Evolutionary conservation across 2,113 vertebrate genomes (phyloP).

Genomic region (Pseudonaja textilis): DNA sequence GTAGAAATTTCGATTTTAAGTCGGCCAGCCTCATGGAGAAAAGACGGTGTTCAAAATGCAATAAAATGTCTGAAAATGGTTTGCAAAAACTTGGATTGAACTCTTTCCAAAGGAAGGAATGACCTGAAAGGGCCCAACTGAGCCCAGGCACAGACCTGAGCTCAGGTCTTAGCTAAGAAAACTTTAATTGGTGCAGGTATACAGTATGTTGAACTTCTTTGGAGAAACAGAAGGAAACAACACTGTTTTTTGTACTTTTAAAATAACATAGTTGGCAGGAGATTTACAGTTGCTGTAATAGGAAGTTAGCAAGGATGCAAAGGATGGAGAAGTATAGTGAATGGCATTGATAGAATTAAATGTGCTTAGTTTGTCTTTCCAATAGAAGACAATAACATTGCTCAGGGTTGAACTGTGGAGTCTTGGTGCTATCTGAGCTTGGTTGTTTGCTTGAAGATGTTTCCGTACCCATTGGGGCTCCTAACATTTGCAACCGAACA

Average conservation of each 20-base stretch:
- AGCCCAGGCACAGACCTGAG: neutral
- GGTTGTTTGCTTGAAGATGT: neutral
- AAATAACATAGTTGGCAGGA: neutral
- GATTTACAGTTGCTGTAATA: neutral
- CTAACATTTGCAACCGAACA: neutral
- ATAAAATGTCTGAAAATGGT: neutral
- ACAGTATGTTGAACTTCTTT: too few species aligned
- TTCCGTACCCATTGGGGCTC: neutral
- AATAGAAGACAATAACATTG: neutral
- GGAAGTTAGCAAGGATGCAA: neutral
- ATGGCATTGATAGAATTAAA: neutral
- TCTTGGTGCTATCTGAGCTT: neutral
- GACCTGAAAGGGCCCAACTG: neutral
- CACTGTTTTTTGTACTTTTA: too few species aligned
- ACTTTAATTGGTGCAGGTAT: neutral
- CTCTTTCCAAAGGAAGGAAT: neutral
- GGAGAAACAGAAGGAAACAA: too few species aligned
- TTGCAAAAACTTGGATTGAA: neutral
- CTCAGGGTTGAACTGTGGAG: neutral
- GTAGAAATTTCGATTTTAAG: neutral
- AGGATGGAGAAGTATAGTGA: neutral
- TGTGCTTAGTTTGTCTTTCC: neutral
- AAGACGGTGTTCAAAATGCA: neutral
- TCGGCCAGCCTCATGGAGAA: neutral
- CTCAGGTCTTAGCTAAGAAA: neutral